A percentile compares a stretch with the other conserved stretches of the same genome.
These are phyloP conservation scores for Zaprionus tsacasi DNA, from an alignment of 1,140 invertebrate species.

Conservation along the genomic window DNA sequence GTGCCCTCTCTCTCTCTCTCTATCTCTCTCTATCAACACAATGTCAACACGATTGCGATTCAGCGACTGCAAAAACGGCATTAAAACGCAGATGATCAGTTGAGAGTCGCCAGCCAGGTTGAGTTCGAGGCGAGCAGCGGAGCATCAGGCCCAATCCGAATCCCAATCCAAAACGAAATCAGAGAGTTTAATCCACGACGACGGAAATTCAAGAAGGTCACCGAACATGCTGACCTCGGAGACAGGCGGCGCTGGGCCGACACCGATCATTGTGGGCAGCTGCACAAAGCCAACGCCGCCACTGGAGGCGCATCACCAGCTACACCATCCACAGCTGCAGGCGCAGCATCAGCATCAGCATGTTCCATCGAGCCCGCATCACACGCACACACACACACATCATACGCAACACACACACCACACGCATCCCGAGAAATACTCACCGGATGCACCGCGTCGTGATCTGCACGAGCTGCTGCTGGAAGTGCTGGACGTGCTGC, in stretches of 20 bases:
- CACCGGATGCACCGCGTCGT: conserved; percentile 75
- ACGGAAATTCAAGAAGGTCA: neutral
- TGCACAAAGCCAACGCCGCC: conserved; percentile 34
- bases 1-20: conserved; percentile 27
- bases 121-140: conserved; percentile 20
- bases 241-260: conserved; percentile 25
- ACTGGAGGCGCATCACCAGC: conserved; percentile 36
- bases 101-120: conserved; percentile 37
- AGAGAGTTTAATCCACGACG: neutral
- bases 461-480: conserved; percentile 86
- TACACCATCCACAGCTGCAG: conserved; percentile 26
- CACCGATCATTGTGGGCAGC: conserved; percentile 56
- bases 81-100: conserved; percentile 50
- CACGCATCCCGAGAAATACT: conserved; percentile 58
- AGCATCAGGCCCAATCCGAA: conserved; percentile 39
- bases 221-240: conserved; percentile 60
- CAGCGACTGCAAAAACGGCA: conserved; percentile 45
- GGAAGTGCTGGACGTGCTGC: conserved; percentile 88
- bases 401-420: conserved; percentile 10
- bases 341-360: conserved; percentile 53
- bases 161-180: conserved; percentile 17
- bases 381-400: conserved; percentile 30
- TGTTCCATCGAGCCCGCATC: conserved; percentile 17
- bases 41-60: conserved; percentile 49
- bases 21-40: conserved; percentile 42